These are phyloP conservation scores for Stylophora pistillata DNA, from an alignment of 64 coral and sea anemone genomes.

Conservation along the genomic window DNA sequence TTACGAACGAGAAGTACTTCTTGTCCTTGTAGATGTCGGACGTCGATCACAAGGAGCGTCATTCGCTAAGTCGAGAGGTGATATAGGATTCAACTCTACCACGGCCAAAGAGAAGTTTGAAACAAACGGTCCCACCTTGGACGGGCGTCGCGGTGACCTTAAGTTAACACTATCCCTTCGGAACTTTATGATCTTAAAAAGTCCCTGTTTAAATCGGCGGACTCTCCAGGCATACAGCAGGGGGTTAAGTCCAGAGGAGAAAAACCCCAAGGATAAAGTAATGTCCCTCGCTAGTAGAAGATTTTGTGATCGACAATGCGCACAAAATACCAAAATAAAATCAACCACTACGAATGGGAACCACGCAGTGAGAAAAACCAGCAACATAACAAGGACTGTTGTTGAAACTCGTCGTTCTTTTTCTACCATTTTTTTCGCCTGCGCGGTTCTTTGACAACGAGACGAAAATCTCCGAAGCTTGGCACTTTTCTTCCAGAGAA, in stretches of 20 bases:
- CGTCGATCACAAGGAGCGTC: background rate
- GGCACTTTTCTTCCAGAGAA: conserved; percentile 40
- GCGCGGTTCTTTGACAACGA: background rate
- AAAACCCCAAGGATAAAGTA: conserved; percentile 39
- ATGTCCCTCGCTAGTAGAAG: conserved; percentile 42
- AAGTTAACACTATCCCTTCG: background rate
- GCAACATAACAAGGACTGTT: conserved; percentile 54
- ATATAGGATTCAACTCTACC: background rate
- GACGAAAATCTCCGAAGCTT: conserved; percentile 16
- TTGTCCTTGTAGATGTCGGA: background rate
- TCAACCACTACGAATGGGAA: conserved; percentile 58
- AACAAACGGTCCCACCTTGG: background rate
- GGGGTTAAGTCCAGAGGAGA: conserved; percentile 44
- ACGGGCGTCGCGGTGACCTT: background rate
- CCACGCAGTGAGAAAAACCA: conserved; percentile 41
- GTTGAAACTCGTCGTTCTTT: conserved; percentile 42
- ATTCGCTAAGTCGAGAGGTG: background rate
- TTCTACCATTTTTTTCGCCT: conserved; percentile 23
- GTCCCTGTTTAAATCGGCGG: conserved; percentile 38
- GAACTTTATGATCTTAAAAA: conserved; percentile 1
- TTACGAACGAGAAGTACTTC: too few species aligned
- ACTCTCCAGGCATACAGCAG: conserved; percentile 49
- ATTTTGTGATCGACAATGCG: conserved; percentile 8
- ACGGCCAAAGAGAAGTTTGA: background rate
- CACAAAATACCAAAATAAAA: conserved; percentile 47